Evolutionary conservation across 2,113 vertebrate genomes (phyloP).

Genomic region (Nannospalax galili): DNA sequence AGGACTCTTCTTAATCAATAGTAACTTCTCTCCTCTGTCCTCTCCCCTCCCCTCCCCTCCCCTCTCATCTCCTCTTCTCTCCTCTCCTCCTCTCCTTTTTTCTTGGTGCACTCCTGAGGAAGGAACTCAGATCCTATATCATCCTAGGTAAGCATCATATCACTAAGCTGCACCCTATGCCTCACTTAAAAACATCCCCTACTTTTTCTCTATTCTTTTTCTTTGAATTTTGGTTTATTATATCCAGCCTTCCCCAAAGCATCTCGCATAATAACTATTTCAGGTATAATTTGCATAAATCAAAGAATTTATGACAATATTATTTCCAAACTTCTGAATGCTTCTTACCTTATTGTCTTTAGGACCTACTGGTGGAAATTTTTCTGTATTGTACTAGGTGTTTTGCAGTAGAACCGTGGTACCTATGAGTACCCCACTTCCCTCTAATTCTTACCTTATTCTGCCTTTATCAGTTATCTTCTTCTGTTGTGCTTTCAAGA

Average conservation of each 20-base stretch:
- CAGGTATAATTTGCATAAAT: neutral
- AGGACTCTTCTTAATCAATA: neutral
- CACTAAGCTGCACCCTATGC: neutral
- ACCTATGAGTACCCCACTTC: neutral
- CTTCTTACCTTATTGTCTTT: neutral
- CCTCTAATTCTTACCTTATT: neutral
- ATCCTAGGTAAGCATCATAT: neutral
- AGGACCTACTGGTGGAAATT: neutral
- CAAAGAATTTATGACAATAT: neutral
- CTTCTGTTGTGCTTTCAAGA: neutral
- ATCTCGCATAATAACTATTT: neutral
- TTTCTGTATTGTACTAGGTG: neutral
- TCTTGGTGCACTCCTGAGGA: neutral
- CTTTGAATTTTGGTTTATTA: neutral
- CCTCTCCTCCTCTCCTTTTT: neutral
- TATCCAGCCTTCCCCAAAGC: neutral
- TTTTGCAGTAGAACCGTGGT: neutral
- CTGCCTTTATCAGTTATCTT: neutral
- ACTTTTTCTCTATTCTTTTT: neutral
- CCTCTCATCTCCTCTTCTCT: neutral
- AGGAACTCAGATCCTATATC: neutral
- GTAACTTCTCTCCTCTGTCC: neutral
- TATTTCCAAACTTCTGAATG: neutral
- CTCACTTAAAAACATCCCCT: neutral
- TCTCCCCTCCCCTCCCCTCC: neutral